These are phyloP conservation scores for Cistogaster globosa DNA, from an alignment of 2,888 invertebrate genomes.

Conservation along the genomic window DNA sequence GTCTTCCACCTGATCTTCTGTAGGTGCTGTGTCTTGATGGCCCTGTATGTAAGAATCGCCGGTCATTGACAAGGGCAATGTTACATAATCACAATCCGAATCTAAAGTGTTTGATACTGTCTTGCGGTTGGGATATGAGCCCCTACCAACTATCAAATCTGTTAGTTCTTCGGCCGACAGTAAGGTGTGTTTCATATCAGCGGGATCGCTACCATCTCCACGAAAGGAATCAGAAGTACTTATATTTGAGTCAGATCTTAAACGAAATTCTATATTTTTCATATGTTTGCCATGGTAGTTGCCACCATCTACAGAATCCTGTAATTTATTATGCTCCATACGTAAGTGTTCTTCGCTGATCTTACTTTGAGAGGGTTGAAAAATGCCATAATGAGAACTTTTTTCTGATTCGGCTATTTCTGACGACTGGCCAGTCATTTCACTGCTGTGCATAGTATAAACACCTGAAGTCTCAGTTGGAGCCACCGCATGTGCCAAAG, in stretches of 20 bases:
- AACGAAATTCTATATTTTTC: conserved; percentile 85
- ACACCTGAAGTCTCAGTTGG: conserved; percentile 94
- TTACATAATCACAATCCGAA: conserved; percentile 95
- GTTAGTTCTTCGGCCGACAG: conserved; percentile 92
- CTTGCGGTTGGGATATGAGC: conserved; percentile 89
- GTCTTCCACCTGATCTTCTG: conserved; percentile 83
- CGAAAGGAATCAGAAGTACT: conserved; percentile 92
- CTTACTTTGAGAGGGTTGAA: conserved; percentile 84
- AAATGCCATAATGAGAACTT: conserved; percentile 85
- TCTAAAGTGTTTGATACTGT: conserved; percentile 93
- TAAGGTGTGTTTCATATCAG: conserved; percentile 89
- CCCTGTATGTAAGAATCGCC: conserved; percentile 86
- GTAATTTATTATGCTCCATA: conserved; percentile 80
- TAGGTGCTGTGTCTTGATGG: conserved; percentile 86
- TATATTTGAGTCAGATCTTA: conserved; percentile 90
- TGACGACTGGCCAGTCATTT: conserved; percentile 85
- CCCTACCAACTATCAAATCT: conserved; percentile 91
- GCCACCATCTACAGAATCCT: conserved; percentile 85
- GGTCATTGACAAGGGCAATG: conserved; percentile 86
- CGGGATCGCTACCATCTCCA: conserved; percentile 95
- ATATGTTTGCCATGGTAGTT: conserved; percentile 74
- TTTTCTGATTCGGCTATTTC: conserved; percentile 85
- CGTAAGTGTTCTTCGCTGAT: conserved; percentile 79
- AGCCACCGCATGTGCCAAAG: conserved; percentile 85
- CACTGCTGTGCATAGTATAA: conserved; percentile 89